Evolutionary conservation across 2,888 invertebrate genomes (phyloP).

Genomic region (Acronicta aceris): DNA sequence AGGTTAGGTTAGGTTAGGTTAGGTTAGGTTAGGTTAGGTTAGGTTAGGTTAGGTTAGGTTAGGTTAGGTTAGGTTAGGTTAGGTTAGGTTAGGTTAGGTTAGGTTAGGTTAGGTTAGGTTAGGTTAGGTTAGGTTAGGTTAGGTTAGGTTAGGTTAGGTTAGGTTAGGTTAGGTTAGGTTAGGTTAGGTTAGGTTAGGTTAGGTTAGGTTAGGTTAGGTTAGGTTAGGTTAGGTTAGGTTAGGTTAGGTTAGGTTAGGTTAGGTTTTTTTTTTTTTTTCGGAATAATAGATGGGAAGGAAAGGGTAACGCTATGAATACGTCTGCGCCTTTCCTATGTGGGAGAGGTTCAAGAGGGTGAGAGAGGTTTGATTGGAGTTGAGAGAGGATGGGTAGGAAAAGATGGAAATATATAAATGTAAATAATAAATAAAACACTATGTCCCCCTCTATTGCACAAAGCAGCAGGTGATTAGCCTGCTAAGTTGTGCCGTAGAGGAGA

Average conservation of each 20-base stretch:
- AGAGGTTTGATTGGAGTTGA: too few species aligned
- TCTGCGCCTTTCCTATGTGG: too few species aligned
- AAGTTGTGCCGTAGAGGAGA: too few species aligned
- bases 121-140: constrained; percentile 18
- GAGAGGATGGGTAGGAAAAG: too few species aligned
- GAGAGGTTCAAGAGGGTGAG: too few species aligned
- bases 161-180: constrained; percentile 19
- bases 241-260: constrained; percentile 39
- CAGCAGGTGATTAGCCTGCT: too few species aligned
- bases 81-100: constrained; percentile 15
- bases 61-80: constrained; percentile 11
- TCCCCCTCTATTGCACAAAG: too few species aligned
- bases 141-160: constrained; percentile 23
- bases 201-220: constrained; percentile 27
- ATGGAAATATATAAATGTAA: too few species aligned
- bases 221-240: constrained; percentile 40
- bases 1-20: constrained; percentile 15
- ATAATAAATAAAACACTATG: too few species aligned
- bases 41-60: constrained; percentile 7
- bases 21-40: constrained; percentile 13
- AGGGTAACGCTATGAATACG: too few species aligned
- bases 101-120: constrained; percentile 15
- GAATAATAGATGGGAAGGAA: too few species aligned
- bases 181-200: constrained; percentile 12
- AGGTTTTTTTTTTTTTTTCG: too few species aligned